Evolutionary conservation across 2,113 vertebrate species (phyloP).

Genomic region (Geococcyx californianus): DNA sequence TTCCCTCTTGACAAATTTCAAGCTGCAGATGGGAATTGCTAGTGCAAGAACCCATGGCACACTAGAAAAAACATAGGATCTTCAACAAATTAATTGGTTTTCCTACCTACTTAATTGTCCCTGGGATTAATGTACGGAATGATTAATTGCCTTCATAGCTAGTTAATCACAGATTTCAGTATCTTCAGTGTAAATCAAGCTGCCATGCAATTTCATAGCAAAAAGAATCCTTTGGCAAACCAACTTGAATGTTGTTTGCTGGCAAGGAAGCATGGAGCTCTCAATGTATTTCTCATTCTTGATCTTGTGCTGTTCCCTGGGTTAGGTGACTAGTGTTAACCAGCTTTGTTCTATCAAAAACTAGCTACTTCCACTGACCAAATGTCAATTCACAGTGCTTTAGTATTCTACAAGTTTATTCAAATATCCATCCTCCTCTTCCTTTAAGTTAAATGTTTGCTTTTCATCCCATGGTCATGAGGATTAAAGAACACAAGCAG

Average conservation of each 20-base stretch:
- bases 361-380: not conserved
- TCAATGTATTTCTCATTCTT: not conserved
- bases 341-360: not conserved
- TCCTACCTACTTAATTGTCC: not conserved
- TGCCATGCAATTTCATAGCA: not conserved
- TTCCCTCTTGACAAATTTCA: slow-evolving; percentile 1
- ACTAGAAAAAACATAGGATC: not conserved
- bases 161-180: not conserved
- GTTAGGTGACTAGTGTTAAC: not conserved
- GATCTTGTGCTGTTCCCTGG: not conserved
- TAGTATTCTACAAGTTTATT: not conserved
- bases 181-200: not conserved
- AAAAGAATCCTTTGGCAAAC: not conserved
- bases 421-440: not conserved
- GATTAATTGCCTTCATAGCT: slow-evolving; percentile 28
- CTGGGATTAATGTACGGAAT: not conserved
- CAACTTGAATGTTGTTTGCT: not conserved
- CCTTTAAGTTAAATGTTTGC: not conserved
- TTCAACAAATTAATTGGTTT: slow-evolving; percentile 8
- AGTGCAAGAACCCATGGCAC: not conserved
- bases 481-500: not conserved
- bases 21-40: slow-evolving; percentile 1
- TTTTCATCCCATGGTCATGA: not conserved
- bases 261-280: not conserved
- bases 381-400: not conserved